Conservation (phyloP, 2,797 vertebrate species). For the Oryzias dopingdopingensis region DNA sequence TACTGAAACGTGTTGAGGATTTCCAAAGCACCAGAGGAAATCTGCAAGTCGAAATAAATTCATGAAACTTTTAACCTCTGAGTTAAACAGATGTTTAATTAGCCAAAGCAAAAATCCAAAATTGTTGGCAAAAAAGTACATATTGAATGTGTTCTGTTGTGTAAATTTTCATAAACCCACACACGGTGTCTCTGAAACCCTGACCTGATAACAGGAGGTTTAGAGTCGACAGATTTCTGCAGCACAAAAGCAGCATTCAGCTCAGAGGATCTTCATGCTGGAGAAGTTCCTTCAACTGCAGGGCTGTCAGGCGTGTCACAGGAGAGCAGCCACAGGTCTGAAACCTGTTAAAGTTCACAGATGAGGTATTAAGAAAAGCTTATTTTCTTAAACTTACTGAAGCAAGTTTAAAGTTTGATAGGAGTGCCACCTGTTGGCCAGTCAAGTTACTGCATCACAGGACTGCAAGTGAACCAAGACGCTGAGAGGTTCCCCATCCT, state of each 20-base stretch:
- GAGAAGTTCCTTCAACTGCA: conserved; percentile 5
- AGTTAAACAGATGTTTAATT: too few species aligned
- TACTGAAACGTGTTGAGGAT: too few species aligned
- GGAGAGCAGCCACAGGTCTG: too few species aligned
- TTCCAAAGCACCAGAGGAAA: too few species aligned
- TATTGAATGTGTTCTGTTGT: conserved; percentile 25
- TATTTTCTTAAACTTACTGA: conserved; percentile 5
- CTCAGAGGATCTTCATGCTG: conserved; percentile 43
- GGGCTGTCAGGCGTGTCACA: not conserved
- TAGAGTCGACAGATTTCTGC: conserved; percentile 56
- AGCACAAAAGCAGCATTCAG: conserved; percentile 58
- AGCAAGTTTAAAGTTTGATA: conserved; percentile 39
- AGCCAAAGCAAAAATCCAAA: too few species aligned
- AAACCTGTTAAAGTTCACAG: conserved; percentile 12
- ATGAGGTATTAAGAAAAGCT: conserved; percentile 5
- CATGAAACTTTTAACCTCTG: too few species aligned
- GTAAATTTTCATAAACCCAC: conserved; percentile 24
- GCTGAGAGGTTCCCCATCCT: not conserved
- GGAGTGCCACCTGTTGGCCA: conserved; percentile 62
- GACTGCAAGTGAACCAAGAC: not conserved
- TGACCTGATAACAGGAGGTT: conserved; percentile 55
- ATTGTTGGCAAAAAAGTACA: not conserved
- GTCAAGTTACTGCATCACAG: conserved; percentile 33
- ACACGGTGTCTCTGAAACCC: conserved; percentile 28
- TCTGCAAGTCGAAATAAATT: too few species aligned